Conservation (phyloP, 2,113 vertebrate genomes). For the Ancistrus triradiatus region DNA sequence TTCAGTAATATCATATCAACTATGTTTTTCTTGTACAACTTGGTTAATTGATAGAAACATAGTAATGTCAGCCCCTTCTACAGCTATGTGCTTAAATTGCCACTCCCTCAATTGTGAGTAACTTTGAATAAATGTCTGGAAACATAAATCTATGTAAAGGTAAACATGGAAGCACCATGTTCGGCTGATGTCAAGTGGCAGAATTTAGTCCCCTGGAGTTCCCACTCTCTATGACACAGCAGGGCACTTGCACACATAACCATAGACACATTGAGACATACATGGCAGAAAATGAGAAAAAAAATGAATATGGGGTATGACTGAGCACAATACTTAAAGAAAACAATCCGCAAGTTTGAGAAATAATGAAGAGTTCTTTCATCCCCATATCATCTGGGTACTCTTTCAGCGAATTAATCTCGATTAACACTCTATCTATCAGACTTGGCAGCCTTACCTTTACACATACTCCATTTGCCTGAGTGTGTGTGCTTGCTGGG, state of each 20-base stretch:
- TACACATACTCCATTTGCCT: conserved; percentile 81
- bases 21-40: too few species aligned
- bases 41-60: too few species aligned
- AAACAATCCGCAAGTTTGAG: conserved; percentile 1
- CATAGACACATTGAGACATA: conserved; percentile 13
- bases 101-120: too few species aligned
- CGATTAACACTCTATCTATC: conserved; percentile 81
- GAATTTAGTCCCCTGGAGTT: background rate
- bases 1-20: too few species aligned
- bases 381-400: conserved; percentile 34
- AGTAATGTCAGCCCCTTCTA: too few species aligned
- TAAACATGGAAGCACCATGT: too few species aligned
- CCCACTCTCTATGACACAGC: background rate
- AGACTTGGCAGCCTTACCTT: conserved; percentile 81
- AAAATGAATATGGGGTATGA: conserved; percentile 20
- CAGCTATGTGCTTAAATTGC: too few species aligned
- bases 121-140: too few species aligned
- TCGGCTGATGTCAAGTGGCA: too few species aligned
- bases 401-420: conserved; percentile 60
- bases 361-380: conserved; percentile 43
- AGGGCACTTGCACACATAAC: background rate
- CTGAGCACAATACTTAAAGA: background rate
- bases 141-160: too few species aligned
- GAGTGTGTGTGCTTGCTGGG: conserved; percentile 43
- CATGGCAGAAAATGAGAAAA: background rate